phyloP scores from a whole-genome alignment of 2,888 invertebrate genomes.

The Heliconius sara region DNA sequence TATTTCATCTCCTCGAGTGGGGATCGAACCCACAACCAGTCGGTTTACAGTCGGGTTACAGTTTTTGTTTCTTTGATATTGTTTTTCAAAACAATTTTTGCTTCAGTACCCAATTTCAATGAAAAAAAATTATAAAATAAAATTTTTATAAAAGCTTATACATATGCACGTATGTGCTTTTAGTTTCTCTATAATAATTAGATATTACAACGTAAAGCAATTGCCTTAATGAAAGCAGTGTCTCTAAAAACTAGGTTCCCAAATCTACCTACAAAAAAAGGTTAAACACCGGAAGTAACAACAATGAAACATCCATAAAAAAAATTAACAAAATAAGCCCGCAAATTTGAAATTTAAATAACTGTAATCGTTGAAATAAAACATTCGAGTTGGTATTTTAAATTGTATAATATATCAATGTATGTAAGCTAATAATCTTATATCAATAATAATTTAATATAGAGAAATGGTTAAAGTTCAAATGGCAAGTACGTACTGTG shows the following conservation, averaged over 20 bases:
- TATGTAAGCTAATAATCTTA: slow-evolving; percentile 27
- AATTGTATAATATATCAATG: slow-evolving; percentile 31
- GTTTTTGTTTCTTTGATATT: too few relatives aligned
- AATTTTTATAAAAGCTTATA: too few relatives aligned
- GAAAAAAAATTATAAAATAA: too few relatives aligned
- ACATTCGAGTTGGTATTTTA: slow-evolving; percentile 28
- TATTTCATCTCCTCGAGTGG: too few relatives aligned
- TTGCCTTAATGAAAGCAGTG: too few relatives aligned
- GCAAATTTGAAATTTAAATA: slow-evolving; percentile 14
- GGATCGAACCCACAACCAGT: too few relatives aligned
- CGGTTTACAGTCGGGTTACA: too few relatives aligned
- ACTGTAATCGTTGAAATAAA: slow-evolving; percentile 1
- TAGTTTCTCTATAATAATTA: too few relatives aligned
- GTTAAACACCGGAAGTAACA: neutral
- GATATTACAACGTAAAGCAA: too few relatives aligned
- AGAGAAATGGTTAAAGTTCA: slow-evolving; percentile 28
- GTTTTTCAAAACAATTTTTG: too few relatives aligned
- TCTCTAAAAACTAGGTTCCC: neutral
- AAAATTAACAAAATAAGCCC: neutral
- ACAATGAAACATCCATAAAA: neutral
- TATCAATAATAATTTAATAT: slow-evolving; percentile 38
- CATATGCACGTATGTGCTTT: too few relatives aligned
- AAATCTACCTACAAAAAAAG: neutral
- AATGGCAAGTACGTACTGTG: slow-evolving; percentile 25
- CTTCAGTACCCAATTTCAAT: too few relatives aligned